phyloP scores from a whole-genome alignment of 2,888 invertebrate species.

The Nemapogon koenigi region DNA sequence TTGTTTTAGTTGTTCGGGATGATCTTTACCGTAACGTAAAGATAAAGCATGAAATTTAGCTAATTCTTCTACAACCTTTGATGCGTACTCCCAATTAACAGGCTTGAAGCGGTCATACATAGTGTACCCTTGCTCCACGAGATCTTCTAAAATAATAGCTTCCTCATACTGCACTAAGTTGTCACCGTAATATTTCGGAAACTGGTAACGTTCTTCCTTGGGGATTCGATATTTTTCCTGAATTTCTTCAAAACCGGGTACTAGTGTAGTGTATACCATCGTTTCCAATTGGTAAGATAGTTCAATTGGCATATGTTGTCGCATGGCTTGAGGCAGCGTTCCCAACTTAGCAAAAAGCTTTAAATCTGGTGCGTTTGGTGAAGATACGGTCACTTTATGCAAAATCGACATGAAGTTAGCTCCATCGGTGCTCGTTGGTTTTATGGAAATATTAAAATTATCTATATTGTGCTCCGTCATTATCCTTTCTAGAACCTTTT shows the following conservation, averaged over 20 bases:
- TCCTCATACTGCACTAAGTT: conserved; percentile 17
- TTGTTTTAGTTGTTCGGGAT: conserved; percentile 23
- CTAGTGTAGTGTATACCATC: conserved; percentile 9
- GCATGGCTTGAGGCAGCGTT: conserved; percentile 24
- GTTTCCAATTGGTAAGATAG: conserved; percentile 10
- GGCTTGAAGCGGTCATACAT: conserved; percentile 23
- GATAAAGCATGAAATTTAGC: conserved; percentile 33
- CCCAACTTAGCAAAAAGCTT: conserved; percentile 35
- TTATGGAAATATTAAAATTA: neutral
- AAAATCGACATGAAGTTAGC: conserved; percentile 28
- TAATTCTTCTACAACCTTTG: conserved; percentile 21
- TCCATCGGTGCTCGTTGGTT: conserved; percentile 22
- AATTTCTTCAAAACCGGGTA: conserved; percentile 6
- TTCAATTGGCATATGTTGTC: conserved; percentile 20
- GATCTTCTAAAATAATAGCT: conserved; percentile 23
- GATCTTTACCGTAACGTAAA: conserved; percentile 24
- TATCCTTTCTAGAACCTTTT: conserved; percentile 5
- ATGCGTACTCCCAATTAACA: conserved; percentile 26
- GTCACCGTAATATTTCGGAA: conserved; percentile 19
- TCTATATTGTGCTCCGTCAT: conserved; percentile 2
- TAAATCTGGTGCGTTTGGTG: conserved; percentile 16
- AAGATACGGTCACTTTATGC: conserved; percentile 18
- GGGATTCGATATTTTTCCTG: conserved; percentile 15
- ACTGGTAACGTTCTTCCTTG: conserved; percentile 11
- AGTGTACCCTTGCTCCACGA: conserved; percentile 22